These are phyloP conservation scores for Alcedo quadribrachys DNA, from an alignment of 2,797 vertebrate genomes.

Conservation along the genomic window DNA sequence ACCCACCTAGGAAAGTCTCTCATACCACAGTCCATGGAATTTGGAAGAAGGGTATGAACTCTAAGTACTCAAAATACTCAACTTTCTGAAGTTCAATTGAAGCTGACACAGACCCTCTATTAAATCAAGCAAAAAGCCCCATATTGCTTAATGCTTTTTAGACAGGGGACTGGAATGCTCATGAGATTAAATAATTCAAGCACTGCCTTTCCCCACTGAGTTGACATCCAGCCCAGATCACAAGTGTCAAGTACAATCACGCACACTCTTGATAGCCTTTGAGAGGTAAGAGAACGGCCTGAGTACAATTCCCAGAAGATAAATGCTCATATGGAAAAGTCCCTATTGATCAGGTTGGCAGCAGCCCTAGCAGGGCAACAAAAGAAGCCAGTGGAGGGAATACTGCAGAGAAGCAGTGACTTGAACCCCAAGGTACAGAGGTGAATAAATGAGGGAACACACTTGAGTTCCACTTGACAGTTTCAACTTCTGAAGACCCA, in stretches of 20 bases:
- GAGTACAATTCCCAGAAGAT: neutral
- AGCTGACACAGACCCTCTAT: neutral
- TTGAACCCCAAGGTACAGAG: neutral
- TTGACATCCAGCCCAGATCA: neutral
- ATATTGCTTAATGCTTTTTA: neutral
- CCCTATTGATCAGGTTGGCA: neutral
- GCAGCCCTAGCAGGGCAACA: neutral
- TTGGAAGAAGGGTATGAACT: neutral
- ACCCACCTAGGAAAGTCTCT: neutral
- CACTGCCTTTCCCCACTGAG: neutral
- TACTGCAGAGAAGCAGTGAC: neutral
- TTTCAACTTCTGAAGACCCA: neutral
- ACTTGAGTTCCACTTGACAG: neutral
- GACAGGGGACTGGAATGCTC: neutral
- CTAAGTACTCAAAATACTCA: neutral
- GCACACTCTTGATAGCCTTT: fast-evolving
- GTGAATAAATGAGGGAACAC: fast-evolving
- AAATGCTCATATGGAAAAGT: neutral
- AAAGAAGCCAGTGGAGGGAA: neutral
- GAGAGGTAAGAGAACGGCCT: neutral
- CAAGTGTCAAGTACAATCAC: neutral
- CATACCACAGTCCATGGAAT: neutral
- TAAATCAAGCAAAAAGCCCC: neutral
- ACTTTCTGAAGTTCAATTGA: neutral
- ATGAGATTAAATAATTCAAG: neutral